Evolutionary conservation across 2,797 vertebrate species (phyloP), one percentile per base, ranked within the genome.

Genomic region (Rousettus madagascariensis): DNA sequence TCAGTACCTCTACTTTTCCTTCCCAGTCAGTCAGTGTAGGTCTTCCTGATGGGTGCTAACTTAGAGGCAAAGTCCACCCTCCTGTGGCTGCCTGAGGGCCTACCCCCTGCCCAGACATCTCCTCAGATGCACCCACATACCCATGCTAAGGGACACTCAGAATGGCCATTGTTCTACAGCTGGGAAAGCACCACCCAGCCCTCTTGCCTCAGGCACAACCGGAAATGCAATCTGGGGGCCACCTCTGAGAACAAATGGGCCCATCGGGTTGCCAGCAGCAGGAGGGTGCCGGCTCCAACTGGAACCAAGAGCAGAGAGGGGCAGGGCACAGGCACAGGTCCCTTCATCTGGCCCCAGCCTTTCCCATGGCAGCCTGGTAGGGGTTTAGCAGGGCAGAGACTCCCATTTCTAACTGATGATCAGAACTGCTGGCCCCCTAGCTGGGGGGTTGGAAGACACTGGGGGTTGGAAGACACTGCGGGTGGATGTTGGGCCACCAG

Each of bases 101-200:
- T 20, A 41, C 24, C 38, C 28, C 36, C 22, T 59, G 38, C 72
- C 78, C 43, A 66, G 24, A 69, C 3, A 33, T 19, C 86, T 55
- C 38, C 72, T 78, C 49, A 38, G 53, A 82, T 3, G 11, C 75
- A 85, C 91, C 74, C 68, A n/a, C 46, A 82, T 33, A 36, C 72
- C 84, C 85, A 71, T n/a, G 33, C 63, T 24, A 46, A 89, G 83
- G 78, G 90, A 83, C 86, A 91, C 71, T 94, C 57, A 96, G 96
- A 95, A 96, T 95, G 84, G 83, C 86, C 84, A 97, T 97, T 97
- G 95, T 97, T 98, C 90, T 82, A 74, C 51, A 59, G 46, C 92
- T 95, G 95, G 83, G 92, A 96, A 95, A 95, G 74, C 94, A 85
- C 92, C 69, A 95, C 92, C 93, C 97, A 96, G 83, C 26, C 82